Percentiles rank a stretch among this genome's conserved stretches.
Conservation (phyloP, 2,888 invertebrate genomes). For the Sclerodermus sp. region DNA sequence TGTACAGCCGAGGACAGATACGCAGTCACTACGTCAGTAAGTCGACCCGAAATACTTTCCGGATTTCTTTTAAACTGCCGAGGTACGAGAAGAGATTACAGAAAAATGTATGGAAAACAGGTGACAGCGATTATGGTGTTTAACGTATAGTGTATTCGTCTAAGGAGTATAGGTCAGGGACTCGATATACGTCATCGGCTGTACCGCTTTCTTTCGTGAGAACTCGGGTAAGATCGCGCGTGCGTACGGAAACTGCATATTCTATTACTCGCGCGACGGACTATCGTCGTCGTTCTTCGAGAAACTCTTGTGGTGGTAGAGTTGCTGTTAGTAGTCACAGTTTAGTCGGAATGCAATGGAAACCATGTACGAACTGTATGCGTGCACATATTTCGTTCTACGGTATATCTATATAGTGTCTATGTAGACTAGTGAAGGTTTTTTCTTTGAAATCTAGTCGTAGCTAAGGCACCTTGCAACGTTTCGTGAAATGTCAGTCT, state of each 20-base stretch:
- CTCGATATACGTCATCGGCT: not conserved
- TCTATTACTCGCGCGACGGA: conserved; percentile 1
- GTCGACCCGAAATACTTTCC: no score
- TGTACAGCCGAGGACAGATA: not conserved
- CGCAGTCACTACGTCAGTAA: no score
- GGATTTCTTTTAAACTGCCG: no score
- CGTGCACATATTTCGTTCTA: not conserved
- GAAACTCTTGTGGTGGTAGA: conserved; percentile 6
- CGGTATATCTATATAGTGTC: not conserved
- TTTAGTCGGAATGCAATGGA: conserved; percentile 4
- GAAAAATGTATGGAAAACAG: no score
- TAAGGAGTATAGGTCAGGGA: no score
- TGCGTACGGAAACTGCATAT: conserved; percentile 16
- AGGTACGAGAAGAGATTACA: no score
- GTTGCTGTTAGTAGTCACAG: not conserved
- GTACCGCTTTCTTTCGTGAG: conserved; percentile 13
- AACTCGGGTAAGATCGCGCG: conserved; percentile 26
- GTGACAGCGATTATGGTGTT: no score
- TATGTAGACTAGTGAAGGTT: not conserved
- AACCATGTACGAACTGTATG: conserved; percentile 4
- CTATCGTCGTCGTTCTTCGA: conserved; percentile 2
- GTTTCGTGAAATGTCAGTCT: conserved; percentile 26
- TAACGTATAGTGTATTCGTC: no score
- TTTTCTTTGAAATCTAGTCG: conserved; percentile 10
- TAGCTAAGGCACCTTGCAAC: conserved; percentile 11